Conservation (phyloP, 2,888 invertebrate genomes). For the Byasa hedistus region DNA sequence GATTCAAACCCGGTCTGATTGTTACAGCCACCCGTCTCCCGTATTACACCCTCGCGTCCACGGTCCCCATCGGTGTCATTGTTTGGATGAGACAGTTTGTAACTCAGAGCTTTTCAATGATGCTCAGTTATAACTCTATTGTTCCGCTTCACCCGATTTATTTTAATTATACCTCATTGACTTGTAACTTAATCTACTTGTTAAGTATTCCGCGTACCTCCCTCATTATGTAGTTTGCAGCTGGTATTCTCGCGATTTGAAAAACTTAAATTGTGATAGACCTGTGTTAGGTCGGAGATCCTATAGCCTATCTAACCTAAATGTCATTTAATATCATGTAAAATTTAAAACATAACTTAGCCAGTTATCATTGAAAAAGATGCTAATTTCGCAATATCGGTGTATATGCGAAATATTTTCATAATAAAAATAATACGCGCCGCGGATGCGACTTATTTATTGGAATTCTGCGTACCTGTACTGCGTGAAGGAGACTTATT, state of each 20-base stretch:
- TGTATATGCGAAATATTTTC: not conserved
- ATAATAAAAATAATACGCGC: conserved; percentile 5
- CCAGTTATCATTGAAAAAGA: not conserved
- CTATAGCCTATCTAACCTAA: too few species aligned
- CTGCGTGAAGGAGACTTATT: not conserved
- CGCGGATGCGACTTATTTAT: conserved; percentile 3
- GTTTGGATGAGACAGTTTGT: conserved; percentile 1
- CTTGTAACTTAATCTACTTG: too few species aligned
- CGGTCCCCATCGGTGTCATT: not conserved
- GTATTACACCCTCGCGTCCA: conserved; percentile 25
- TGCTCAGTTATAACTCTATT: not conserved
- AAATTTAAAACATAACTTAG: too few species aligned
- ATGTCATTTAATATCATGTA: too few species aligned
- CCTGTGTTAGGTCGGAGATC: too few species aligned
- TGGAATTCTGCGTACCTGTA: conserved; percentile 2
- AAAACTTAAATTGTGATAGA: too few species aligned
- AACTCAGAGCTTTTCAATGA: not conserved
- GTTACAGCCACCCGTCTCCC: conserved; percentile 31
- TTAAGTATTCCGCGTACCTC: too few species aligned
- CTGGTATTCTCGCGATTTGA: too few species aligned
- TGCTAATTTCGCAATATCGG: not conserved
- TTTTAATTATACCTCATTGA: too few species aligned
- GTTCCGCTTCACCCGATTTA: not conserved
- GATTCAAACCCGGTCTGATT: conserved; percentile 27
- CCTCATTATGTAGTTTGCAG: too few species aligned